A percentile compares a stretch with the other conserved stretches of the same genome.
phyloP scores from a whole-genome alignment of 2,888 invertebrate species.

The Nematopogon swammerdamellus region DNA sequence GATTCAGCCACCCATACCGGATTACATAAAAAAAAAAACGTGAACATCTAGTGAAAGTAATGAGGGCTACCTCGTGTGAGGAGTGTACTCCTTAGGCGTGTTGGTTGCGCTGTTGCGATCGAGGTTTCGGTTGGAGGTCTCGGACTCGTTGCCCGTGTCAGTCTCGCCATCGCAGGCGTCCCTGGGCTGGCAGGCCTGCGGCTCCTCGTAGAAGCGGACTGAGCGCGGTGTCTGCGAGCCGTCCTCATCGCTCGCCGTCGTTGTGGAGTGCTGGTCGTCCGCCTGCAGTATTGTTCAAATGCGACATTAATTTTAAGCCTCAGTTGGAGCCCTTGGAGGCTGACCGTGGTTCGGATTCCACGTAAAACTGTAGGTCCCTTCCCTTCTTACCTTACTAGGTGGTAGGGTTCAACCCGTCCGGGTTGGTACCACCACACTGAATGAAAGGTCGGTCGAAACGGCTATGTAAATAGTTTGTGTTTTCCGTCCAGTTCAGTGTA shows the following conservation, averaged over 20 bases:
- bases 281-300: conserved; percentile 25
- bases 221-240: conserved; percentile 59
- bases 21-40: no score
- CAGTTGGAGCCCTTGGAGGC: no score
- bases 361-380: no score
- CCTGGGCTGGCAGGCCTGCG: conserved; percentile 17
- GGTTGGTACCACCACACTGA: no score
- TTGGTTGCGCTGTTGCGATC: conserved; percentile 19
- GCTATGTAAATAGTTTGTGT: no score
- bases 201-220: conserved; percentile 61
- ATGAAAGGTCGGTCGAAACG: no score
- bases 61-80: conserved; percentile 16
- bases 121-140: conserved; percentile 7
- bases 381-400: no score
- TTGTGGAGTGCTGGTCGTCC: conserved; percentile 39
- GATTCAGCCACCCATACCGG: no score
- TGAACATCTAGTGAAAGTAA: no score
- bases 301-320: background rate
- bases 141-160: conserved; percentile 18
- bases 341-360: no score
- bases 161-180: conserved; percentile 36
- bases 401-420: no score
- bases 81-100: conserved; percentile 23
- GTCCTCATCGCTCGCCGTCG: conserved; percentile 54
- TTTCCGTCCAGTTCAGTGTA: no score